These are phyloP conservation scores for Morphnarchus princeps DNA, from an alignment of 2,113 vertebrate genomes.

Conservation along the genomic window DNA sequence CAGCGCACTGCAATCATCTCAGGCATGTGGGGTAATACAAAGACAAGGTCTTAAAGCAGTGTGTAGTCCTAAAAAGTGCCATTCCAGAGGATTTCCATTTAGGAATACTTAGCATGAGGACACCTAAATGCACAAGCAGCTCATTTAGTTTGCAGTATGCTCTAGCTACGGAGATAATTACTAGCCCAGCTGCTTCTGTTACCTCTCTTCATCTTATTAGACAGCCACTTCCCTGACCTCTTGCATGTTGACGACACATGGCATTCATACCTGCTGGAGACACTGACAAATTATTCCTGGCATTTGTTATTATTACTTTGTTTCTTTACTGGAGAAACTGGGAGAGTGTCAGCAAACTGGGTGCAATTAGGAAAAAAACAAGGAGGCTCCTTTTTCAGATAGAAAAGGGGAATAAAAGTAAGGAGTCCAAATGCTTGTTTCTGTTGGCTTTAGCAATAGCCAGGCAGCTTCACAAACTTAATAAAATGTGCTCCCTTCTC, in stretches of 20 bases:
- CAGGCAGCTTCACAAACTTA: background rate
- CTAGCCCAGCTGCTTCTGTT: background rate
- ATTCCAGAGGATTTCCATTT: conserved; percentile 43
- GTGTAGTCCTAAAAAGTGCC: conserved; percentile 12
- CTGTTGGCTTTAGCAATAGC: conserved; percentile 12
- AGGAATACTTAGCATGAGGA: background rate
- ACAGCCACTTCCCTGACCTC: background rate
- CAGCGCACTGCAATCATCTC: background rate
- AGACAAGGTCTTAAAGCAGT: background rate
- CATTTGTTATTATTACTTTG: background rate
- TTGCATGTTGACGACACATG: background rate
- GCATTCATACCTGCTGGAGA: background rate
- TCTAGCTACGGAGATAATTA: background rate
- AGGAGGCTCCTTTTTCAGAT: background rate
- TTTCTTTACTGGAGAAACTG: background rate
- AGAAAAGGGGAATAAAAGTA: background rate
- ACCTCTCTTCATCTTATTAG: background rate
- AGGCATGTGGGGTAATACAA: background rate
- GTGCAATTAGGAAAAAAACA: background rate
- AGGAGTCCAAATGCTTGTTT: background rate
- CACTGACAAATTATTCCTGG: conserved; percentile 17
- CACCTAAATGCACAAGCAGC: background rate
- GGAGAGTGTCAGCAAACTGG: background rate
- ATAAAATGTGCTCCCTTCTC: background rate
- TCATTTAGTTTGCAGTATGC: background rate